A percentile compares a stretch with the other conserved stretches of the same genome.
Conservation (phyloP, 2,888 invertebrate genomes). For the Andrena fulva region DNA sequence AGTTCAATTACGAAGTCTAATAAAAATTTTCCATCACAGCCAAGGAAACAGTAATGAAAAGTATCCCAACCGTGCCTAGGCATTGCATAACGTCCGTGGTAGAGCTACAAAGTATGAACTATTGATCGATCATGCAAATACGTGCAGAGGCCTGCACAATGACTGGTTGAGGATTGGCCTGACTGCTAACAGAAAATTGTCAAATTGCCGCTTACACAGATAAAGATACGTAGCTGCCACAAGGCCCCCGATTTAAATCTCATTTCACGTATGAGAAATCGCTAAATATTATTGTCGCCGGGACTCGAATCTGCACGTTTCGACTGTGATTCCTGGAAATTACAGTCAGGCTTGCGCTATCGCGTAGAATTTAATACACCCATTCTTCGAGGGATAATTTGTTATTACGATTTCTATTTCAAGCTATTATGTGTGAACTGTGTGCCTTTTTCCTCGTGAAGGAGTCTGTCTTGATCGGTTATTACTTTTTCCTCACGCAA, state of each 20-base stretch:
- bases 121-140: slow-evolving; percentile 14
- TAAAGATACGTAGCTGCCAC: slow-evolving; percentile 17
- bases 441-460: neutral
- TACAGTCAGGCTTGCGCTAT: neutral
- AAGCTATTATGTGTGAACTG: neutral
- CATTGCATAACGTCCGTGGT: neutral
- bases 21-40: neutral
- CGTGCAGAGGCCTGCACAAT: neutral
- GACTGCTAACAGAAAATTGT: neutral
- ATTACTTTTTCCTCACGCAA: neutral
- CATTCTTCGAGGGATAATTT: neutral
- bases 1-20: no score
- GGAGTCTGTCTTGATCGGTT: neutral
- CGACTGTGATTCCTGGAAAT: slow-evolving; percentile 27
- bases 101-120: neutral
- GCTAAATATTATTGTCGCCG: slow-evolving; percentile 24
- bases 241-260: slow-evolving; percentile 29
- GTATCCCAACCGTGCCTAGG: neutral
- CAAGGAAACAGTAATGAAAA: neutral
- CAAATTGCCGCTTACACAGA: slow-evolving; percentile 20
- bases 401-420: neutral
- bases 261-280: slow-evolving; percentile 30
- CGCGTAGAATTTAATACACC: neutral
- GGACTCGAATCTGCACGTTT: slow-evolving; percentile 19
- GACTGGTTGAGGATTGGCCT: no score